phyloP scores from a whole-genome alignment of 2,113 vertebrate species.

The Pseudonaja textilis region DNA sequence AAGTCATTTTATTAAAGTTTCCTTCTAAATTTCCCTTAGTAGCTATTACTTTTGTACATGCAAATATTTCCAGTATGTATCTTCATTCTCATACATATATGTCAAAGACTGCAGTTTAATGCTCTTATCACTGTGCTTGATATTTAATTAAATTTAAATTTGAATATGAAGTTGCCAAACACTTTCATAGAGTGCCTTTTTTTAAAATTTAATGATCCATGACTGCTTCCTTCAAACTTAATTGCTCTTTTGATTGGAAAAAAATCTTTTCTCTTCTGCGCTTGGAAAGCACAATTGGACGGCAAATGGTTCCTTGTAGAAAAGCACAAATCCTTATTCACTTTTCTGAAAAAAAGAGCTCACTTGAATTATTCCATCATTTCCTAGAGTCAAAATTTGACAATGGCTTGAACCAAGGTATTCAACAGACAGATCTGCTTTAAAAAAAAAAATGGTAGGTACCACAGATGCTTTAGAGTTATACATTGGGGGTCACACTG shows the following conservation, averaged over 20 bases:
- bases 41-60: slow-evolving; percentile 60
- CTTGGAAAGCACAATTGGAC: neutral
- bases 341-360: neutral
- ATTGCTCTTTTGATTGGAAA: slow-evolving; percentile 62
- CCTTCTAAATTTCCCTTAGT: slow-evolving; percentile 56
- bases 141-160: slow-evolving; percentile 47
- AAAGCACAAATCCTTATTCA: neutral
- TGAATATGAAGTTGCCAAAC: slow-evolving; percentile 52
- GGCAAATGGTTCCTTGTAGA: neutral
- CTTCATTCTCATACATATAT: slow-evolving; percentile 61
- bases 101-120: slow-evolving; percentile 48
- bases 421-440: neutral
- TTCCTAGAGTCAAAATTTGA: neutral
- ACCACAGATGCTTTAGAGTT: neutral
- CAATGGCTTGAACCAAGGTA: neutral
- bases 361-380: neutral
- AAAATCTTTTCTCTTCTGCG: slow-evolving; percentile 49
- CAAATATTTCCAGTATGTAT: slow-evolving; percentile 56
- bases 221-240: slow-evolving; percentile 65
- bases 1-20: slow-evolving; percentile 67
- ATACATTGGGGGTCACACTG: neutral
- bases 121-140: slow-evolving; percentile 38
- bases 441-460: neutral
- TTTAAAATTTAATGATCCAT: slow-evolving; percentile 55
- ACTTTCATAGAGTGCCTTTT: slow-evolving; percentile 66